A percentile compares a stretch with the other conserved stretches of the same genome.
Conservation (phyloP, 2,113 vertebrate species). For the Lichenostomus cassidix region DNA sequence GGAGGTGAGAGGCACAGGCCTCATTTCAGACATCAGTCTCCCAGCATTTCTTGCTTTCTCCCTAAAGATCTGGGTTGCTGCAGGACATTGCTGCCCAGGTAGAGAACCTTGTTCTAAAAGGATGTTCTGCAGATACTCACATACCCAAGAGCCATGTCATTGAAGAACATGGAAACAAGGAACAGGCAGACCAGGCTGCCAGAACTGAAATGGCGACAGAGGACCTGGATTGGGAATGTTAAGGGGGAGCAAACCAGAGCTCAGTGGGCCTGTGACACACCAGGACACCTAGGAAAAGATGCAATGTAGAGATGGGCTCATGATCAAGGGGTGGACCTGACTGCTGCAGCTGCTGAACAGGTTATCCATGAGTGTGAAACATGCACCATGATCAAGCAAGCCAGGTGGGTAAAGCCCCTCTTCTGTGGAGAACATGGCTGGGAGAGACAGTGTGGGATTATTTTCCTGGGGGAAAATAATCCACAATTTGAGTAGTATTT, state of each 20-base stretch:
- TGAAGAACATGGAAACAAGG: neutral
- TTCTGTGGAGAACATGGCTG: neutral
- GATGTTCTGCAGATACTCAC: rapidly evolving
- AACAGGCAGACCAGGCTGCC: neutral
- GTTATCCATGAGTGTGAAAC: neutral
- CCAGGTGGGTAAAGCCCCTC: neutral
- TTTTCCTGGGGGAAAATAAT: neutral
- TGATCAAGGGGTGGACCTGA: neutral
- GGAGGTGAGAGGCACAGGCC: neutral
- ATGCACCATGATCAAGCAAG: rapidly evolving
- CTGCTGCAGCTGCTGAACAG: neutral
- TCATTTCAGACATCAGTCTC: neutral
- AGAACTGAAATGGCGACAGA: neutral
- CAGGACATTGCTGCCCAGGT: neutral
- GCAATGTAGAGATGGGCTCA: rapidly evolving
- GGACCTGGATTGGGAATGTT: neutral
- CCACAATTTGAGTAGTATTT: neutral
- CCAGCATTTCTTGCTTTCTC: neutral
- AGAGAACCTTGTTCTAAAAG: neutral
- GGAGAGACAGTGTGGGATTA: neutral
- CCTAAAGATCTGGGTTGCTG: neutral
- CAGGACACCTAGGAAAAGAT: neutral
- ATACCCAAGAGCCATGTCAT: neutral
- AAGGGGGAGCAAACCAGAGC: neutral
- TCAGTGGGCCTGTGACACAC: neutral